phyloP scores from a whole-genome alignment of 2,888 invertebrate species.

The Drosophila colorata region DNA sequence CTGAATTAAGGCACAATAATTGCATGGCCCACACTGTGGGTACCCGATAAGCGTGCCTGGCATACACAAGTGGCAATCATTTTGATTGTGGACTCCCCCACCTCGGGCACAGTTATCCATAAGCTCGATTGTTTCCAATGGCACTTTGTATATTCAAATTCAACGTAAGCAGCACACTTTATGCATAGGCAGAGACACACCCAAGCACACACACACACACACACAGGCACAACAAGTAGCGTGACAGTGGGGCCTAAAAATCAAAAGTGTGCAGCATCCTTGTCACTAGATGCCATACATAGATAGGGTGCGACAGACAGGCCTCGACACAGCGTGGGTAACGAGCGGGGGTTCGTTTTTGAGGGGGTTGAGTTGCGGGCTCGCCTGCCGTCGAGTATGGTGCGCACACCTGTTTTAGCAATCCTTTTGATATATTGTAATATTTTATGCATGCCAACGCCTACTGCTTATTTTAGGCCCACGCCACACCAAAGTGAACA shows the following conservation, averaged over 20 bases:
- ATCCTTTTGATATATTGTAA: slow-evolving; percentile 73
- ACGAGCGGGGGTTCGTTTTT: not conserved
- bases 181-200: slow-evolving; percentile 23
- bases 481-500: slow-evolving; percentile 5
- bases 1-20: slow-evolving; percentile 58
- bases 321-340: too few species aligned
- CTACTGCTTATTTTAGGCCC: slow-evolving; percentile 31
- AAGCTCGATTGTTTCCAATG: slow-evolving; percentile 42
- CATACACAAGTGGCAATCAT: slow-evolving; percentile 44
- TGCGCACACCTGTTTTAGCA: slow-evolving; percentile 56
- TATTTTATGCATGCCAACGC: slow-evolving; percentile 59
- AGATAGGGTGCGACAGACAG: slow-evolving; percentile 34
- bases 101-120: not conserved
- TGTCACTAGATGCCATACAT: slow-evolving; percentile 46
- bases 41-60: slow-evolving; percentile 47
- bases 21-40: slow-evolving; percentile 27
- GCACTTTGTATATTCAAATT: slow-evolving; percentile 45
- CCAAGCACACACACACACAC: slow-evolving; percentile 4
- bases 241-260: slow-evolving; percentile 50
- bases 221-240: slow-evolving; percentile 18
- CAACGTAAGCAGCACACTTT: slow-evolving; percentile 15
- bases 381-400: slow-evolving; percentile 5
- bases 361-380: not conserved
- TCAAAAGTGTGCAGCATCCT: slow-evolving; percentile 58
- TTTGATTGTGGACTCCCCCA: slow-evolving; percentile 34